These are phyloP conservation scores for Girardia tigrina DNA, from an alignment of 2,888 invertebrate species.

Conservation along the genomic window DNA sequence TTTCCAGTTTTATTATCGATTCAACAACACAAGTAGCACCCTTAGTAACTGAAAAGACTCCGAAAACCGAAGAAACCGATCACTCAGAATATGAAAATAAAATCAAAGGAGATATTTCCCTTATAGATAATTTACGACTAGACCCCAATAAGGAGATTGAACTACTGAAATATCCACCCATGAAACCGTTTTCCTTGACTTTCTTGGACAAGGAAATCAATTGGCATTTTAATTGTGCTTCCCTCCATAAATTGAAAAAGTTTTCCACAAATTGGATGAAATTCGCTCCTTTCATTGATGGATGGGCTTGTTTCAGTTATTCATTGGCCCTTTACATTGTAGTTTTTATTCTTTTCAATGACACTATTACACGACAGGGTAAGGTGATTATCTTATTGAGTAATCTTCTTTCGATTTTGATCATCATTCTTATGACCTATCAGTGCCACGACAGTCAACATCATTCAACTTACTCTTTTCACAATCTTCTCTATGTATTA, in stretches of 20 bases:
- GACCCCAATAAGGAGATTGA: conserved; percentile 27
- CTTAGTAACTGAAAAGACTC: too few relatives aligned
- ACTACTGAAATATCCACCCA: neutral
- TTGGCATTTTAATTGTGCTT: neutral
- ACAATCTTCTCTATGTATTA: neutral
- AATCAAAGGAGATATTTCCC: neutral
- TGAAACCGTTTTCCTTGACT: neutral
- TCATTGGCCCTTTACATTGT: neutral
- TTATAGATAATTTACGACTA: conserved; percentile 10
- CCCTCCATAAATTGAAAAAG: neutral
- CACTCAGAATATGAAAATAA: neutral
- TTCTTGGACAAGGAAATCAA: conserved; percentile 17
- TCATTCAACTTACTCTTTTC: neutral
- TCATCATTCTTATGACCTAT: neutral
- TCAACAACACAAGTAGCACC: neutral
- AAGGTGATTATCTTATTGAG: neutral
- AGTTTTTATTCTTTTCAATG: neutral
- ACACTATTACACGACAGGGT: neutral
- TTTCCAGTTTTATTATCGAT: neutral
- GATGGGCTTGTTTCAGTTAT: neutral
- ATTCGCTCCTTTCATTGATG: neutral
- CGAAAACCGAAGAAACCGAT: neutral
- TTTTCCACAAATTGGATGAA: neutral
- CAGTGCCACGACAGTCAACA: neutral
- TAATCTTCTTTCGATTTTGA: neutral